These are phyloP conservation scores for Uropsilus gracilis DNA, from an alignment of 2,113 vertebrate species.

Conservation along the genomic window DNA sequence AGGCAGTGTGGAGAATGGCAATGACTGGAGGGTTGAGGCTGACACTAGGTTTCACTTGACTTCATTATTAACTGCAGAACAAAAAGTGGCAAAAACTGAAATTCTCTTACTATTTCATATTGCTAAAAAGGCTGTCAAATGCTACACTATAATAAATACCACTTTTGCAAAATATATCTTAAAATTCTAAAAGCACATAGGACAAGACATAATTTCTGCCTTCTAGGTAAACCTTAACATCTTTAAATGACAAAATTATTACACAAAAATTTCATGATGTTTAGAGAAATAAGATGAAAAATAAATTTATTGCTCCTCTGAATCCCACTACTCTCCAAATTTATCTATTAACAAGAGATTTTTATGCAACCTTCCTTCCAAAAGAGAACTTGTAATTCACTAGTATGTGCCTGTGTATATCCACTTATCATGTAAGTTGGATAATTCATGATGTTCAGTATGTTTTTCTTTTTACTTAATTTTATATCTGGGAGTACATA, in stretches of 20 bases:
- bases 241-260: conserved; percentile 30
- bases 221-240: not conserved
- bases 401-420: not conserved
- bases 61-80: not conserved
- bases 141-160: not conserved
- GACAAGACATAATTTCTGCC: not conserved
- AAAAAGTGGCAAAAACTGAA: not conserved
- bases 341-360: not conserved
- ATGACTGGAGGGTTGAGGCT: not conserved
- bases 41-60: not conserved
- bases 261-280: not conserved
- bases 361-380: not conserved
- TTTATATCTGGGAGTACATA: conserved; percentile 31
- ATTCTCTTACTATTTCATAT: not conserved
- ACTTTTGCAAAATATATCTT: conserved; percentile 38
- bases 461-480: not conserved
- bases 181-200: not conserved
- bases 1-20: not conserved
- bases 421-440: not conserved
- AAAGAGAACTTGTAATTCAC: not conserved
- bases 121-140: not conserved
- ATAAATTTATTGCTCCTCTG: not conserved
- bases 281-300: not conserved
- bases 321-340: not conserved
- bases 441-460: not conserved